These are phyloP conservation scores for Malacosoma neustria DNA, from an alignment of 2,888 invertebrate species.

Conservation along the genomic window DNA sequence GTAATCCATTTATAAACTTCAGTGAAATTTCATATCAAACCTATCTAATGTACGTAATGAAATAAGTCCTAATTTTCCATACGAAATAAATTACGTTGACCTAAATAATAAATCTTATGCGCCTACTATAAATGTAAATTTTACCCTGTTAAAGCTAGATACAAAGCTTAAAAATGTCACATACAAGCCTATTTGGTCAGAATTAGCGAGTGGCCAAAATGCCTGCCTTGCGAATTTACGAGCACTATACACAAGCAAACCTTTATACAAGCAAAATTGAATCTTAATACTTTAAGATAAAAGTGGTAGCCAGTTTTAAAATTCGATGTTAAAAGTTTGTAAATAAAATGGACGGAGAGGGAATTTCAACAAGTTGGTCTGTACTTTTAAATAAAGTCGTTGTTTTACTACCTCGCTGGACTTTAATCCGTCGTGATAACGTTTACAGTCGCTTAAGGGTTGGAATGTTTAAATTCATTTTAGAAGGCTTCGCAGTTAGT, in stretches of 20 bases:
- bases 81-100: background rate
- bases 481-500: conserved; percentile 34
- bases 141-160: conserved; percentile 19
- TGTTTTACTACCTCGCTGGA: conserved; percentile 26
- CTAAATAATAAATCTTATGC: conserved; percentile 21
- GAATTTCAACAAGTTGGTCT: conserved; percentile 72
- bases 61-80: background rate
- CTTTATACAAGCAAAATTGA: conserved; percentile 22
- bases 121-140: conserved; percentile 1
- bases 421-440: conserved; percentile 19
- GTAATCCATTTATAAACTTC: too few relatives aligned
- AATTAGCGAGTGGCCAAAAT: conserved; percentile 66
- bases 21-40: too few relatives aligned
- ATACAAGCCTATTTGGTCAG: conserved; percentile 35
- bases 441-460: conserved; percentile 27
- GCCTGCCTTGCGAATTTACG: conserved; percentile 64
- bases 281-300: conserved; percentile 19
- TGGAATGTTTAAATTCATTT: conserved; percentile 12
- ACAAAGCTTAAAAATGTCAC: conserved; percentile 49
- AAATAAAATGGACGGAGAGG: conserved; percentile 52
- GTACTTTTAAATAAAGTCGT: conserved; percentile 36
- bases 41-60: background rate
- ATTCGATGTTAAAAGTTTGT: conserved; percentile 42
- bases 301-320: background rate
- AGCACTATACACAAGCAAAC: conserved; percentile 18